Conservation (phyloP, 1,140 invertebrate species). For the Holcopasites calliopsidis region DNA sequence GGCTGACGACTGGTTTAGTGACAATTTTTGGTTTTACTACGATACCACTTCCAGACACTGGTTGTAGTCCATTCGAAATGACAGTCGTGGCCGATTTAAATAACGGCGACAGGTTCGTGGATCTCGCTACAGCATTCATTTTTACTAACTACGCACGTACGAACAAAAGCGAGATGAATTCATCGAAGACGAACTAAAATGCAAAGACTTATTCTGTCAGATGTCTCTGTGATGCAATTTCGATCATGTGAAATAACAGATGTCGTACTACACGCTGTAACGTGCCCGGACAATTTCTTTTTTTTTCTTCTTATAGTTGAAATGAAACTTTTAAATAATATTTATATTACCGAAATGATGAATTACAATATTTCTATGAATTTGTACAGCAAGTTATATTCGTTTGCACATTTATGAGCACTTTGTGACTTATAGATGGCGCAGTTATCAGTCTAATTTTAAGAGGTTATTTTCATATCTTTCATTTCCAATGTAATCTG, state of each 20-base stretch:
- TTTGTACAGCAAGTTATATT: neutral
- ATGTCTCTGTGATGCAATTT: constrained; percentile 8
- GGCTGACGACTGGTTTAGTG: constrained; percentile 52
- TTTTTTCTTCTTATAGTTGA: too few relatives aligned
- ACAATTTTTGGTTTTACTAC: constrained; percentile 75
- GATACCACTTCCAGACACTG: constrained; percentile 75
- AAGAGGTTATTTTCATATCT: neutral
- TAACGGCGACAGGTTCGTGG: constrained; percentile 82
- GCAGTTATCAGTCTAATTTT: neutral
- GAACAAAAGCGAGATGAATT: constrained; percentile 1
- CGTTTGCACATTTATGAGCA: neutral
- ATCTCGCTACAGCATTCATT: constrained; percentile 85
- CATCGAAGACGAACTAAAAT: neutral
- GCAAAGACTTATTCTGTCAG: neutral
- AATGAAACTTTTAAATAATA: too few relatives aligned
- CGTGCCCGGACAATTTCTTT: too few relatives aligned
- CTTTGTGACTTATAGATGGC: neutral
- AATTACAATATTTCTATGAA: too few relatives aligned
- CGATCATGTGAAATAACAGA: too few relatives aligned
- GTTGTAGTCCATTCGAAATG: constrained; percentile 80
- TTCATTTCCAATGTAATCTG: neutral
- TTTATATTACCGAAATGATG: too few relatives aligned
- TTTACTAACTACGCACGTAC: constrained; percentile 49
- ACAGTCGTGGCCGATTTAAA: constrained; percentile 82
- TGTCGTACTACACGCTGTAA: too few relatives aligned